Percentiles rank a stretch among this genome's conserved stretches.
Conservation (phyloP, 2,888 invertebrate species). For the Agonum fuliginosum region DNA sequence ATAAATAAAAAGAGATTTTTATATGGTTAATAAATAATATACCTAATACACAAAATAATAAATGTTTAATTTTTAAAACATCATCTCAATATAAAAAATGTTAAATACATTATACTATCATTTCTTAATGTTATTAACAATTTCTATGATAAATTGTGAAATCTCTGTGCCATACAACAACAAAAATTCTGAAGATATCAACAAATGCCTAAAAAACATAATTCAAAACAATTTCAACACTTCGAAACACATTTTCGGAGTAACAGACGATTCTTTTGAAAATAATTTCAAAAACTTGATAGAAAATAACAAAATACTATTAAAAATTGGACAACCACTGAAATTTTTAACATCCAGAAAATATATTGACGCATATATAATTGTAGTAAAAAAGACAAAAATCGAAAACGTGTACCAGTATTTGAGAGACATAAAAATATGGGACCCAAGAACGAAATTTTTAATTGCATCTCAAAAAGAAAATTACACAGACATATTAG, state of each 20-base stretch:
- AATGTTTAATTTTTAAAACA: no score
- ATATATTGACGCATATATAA: slow-evolving; percentile 18
- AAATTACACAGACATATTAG: slow-evolving; percentile 32
- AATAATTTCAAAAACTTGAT: not conserved
- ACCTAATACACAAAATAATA: no score
- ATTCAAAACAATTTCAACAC: not conserved
- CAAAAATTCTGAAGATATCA: not conserved
- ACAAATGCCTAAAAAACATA: slow-evolving; percentile 2
- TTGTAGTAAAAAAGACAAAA: slow-evolving; percentile 19
- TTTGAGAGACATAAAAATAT: slow-evolving; percentile 9
- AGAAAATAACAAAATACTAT: not conserved
- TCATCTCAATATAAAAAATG: not conserved
- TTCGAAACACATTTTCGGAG: not conserved
- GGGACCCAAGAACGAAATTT: slow-evolving; percentile 41
- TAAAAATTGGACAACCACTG: not conserved
- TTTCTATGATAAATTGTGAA: not conserved
- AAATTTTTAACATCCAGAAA: not conserved
- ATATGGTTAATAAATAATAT: no score
- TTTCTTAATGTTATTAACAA: not conserved
- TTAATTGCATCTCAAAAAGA: slow-evolving; percentile 16
- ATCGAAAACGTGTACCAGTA: not conserved
- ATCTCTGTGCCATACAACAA: not conserved
- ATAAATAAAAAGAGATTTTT: no score
- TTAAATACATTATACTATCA: not conserved
- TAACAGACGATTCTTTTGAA: not conserved